A percentile compares a stretch with the other conserved stretches of the same genome.
Conservation (phyloP, 1,140 invertebrate genomes). For the Apis cerana region DNA sequence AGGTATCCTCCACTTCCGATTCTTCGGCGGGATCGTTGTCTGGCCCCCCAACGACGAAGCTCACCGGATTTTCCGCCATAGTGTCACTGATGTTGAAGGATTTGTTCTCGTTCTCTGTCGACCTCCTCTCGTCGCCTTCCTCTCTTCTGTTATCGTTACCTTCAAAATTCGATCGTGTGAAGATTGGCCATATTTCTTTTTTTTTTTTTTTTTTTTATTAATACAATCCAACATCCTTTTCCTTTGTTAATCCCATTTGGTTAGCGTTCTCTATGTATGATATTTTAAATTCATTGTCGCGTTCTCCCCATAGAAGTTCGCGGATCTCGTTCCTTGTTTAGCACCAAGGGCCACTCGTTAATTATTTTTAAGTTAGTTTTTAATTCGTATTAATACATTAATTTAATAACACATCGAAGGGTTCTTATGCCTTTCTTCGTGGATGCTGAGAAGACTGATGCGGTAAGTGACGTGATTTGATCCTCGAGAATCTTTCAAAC, state of each 20-base stretch:
- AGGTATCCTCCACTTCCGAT: slow-evolving; percentile 79
- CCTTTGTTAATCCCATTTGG: neutral
- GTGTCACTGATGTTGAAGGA: slow-evolving; percentile 20
- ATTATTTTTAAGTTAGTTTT: neutral
- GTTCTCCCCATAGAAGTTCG: slow-evolving; percentile 7
- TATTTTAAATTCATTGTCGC: slow-evolving; percentile 13
- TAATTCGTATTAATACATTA: neutral
- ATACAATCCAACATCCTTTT: neutral
- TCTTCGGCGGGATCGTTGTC: slow-evolving; percentile 77
- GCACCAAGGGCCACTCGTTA: slow-evolving; percentile 16
- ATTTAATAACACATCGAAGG: neutral
- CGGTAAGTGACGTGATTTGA: too few species aligned
- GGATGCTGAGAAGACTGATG: neutral
- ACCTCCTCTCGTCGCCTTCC: slow-evolving; percentile 24
- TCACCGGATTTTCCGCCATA: slow-evolving; percentile 77
- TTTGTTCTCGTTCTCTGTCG: slow-evolving; percentile 7
- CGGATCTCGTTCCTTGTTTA: neutral
- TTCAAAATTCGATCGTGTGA: slow-evolving; percentile 67
- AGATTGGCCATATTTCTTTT: neutral
- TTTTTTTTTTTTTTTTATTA: too few species aligned
- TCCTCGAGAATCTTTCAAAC: neutral
- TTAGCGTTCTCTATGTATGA: neutral
- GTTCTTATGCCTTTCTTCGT: neutral
- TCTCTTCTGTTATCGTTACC: slow-evolving; percentile 68
- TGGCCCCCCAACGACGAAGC: slow-evolving; percentile 80